Evolutionary conservation across 2,113 vertebrate genomes (phyloP).

Genomic region (Alces alces): DNA sequence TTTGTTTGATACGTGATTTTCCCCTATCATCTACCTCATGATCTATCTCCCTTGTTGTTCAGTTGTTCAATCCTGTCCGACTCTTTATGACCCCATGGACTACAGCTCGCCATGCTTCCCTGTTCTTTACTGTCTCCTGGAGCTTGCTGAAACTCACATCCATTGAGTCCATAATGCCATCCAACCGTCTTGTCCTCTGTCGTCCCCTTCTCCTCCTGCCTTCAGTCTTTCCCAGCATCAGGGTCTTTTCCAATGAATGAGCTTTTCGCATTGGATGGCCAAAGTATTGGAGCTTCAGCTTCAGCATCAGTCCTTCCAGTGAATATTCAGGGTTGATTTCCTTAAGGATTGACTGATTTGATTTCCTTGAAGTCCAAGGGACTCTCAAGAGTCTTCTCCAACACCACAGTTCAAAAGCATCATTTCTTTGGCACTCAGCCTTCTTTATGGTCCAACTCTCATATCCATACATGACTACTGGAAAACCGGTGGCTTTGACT

Average conservation of each 20-base stretch:
- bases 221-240: not conserved
- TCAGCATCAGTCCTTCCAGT: not conserved
- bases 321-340: not conserved
- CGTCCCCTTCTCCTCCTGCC: not conserved
- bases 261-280: not conserved
- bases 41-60: not conserved
- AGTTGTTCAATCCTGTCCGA: not conserved
- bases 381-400: not conserved
- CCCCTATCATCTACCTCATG: not conserved
- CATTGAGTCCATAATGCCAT: not conserved
- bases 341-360: not conserved
- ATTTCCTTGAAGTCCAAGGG: not conserved
- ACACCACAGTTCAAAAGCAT: not conserved
- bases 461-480: not conserved
- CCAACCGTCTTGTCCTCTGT: not conserved
- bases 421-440: not conserved
- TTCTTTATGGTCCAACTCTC: not conserved
- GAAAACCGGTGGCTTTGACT: not conserved
- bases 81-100: not conserved
- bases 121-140: not conserved
- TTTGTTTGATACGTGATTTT: not conserved
- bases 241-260: not conserved
- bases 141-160: not conserved
- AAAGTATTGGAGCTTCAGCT: not conserved
- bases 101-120: not conserved